phyloP scores from a whole-genome alignment of 2,797 vertebrate genomes.

The Lutjanus campechanus region DNA sequence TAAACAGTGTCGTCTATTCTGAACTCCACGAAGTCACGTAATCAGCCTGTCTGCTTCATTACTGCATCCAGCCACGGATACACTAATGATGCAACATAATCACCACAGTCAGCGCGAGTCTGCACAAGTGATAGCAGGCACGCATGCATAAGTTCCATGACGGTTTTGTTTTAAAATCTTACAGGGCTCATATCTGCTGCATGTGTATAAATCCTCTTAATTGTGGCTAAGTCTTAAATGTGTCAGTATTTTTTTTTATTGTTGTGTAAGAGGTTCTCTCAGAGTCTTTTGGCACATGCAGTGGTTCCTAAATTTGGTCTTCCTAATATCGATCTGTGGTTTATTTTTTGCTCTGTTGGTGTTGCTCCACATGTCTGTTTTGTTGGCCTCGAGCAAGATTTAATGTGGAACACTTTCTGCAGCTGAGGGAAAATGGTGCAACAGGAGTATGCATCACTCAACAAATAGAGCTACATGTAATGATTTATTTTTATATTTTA shows the following conservation, averaged over 20 bases:
- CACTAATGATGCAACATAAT: slow-evolving; percentile 56
- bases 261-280: background rate
- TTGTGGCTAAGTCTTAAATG: too few relatives aligned
- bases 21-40: slow-evolving; percentile 56
- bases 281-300: background rate
- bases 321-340: background rate
- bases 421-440: background rate
- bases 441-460: background rate
- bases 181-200: background rate
- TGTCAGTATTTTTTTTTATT: background rate
- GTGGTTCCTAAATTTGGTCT: background rate
- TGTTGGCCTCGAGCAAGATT: background rate
- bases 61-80: slow-evolving; percentile 39
- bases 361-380: background rate
- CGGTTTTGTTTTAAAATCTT: slow-evolving; percentile 4
- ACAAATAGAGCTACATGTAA: background rate
- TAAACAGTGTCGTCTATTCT: background rate
- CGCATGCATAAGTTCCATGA: slow-evolving; percentile 29
- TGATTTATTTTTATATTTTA: background rate
- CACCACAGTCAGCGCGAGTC: slow-evolving; percentile 39
- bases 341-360: slow-evolving; percentile 9
- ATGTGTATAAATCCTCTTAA: background rate
- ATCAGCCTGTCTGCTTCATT: slow-evolving; percentile 55
- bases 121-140: slow-evolving; percentile 30
- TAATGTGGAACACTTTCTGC: slow-evolving; percentile 4